Percentiles rank a stretch among this genome's conserved stretches.
These are phyloP conservation scores for Plusia festucae DNA, from an alignment of 2,888 invertebrate species.

Conservation along the genomic window DNA sequence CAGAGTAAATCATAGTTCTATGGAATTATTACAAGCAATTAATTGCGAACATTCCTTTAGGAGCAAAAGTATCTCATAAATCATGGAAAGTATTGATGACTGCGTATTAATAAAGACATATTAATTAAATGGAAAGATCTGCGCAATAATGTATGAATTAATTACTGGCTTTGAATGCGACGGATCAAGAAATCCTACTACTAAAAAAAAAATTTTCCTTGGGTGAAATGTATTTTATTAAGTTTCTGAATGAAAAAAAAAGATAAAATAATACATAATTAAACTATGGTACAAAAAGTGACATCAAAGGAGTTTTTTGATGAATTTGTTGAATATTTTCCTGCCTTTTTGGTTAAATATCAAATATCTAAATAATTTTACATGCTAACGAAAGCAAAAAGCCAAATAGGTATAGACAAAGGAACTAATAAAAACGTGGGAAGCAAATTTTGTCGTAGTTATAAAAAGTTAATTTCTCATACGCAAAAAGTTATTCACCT, in stretches of 20 bases:
- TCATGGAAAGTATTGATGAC: not conserved
- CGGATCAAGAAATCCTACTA: no score
- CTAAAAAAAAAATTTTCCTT: no score
- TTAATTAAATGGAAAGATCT: not conserved
- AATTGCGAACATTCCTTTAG: not conserved
- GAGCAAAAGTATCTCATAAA: not conserved
- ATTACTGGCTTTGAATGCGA: no score
- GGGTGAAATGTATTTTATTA: no score
- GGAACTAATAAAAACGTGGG: conserved; percentile 25
- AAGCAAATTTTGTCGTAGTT: not conserved
- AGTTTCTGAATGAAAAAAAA: no score
- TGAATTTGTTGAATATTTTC: no score
- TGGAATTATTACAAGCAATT: not conserved
- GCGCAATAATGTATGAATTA: not conserved
- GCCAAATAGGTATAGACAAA: conserved; percentile 9
- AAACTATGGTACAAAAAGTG: no score
- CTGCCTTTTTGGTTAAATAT: no score
- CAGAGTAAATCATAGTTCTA: not conserved
- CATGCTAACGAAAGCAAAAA: not conserved
- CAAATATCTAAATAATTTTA: no score
- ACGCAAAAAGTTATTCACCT: conserved; percentile 44
- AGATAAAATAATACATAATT: no score
- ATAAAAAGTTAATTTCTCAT: conserved; percentile 31
- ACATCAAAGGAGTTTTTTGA: no score
- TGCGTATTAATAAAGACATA: not conserved